Percentiles rank a stretch among this genome's conserved stretches.
phyloP scores from a whole-genome alignment of 2,113 vertebrate genomes.

The Calyptommatus sinebrachiatus region DNA sequence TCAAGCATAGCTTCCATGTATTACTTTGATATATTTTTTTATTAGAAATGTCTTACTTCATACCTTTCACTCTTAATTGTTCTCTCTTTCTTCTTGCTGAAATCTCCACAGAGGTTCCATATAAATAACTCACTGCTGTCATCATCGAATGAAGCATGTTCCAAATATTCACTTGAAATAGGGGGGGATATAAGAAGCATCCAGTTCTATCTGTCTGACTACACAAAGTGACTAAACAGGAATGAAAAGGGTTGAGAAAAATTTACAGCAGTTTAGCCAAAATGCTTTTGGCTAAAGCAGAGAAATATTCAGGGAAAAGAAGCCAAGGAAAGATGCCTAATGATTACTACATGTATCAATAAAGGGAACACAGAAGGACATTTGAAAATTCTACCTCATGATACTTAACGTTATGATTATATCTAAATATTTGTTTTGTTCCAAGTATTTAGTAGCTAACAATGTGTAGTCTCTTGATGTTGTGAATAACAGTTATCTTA shows the following conservation, averaged over 20 bases:
- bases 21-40: slow-evolving; percentile 20
- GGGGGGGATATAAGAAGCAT: not conserved
- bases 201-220: no score
- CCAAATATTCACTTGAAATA: not conserved
- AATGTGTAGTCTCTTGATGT: no score
- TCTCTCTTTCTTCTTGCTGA: not conserved
- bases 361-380: no score
- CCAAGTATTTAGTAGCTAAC: no score
- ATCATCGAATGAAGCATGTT: not conserved
- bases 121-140: not conserved
- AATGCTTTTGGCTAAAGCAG: no score
- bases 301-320: no score
- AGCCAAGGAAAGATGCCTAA: no score
- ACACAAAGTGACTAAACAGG: no score
- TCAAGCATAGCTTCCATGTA: slow-evolving; percentile 15
- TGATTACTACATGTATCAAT: no score
- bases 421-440: not conserved
- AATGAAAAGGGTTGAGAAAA: not conserved
- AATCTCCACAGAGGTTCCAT: not conserved
- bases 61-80: slow-evolving; percentile 8
- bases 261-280: no score
- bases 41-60: slow-evolving; percentile 31
- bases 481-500: no score
- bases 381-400: no score
- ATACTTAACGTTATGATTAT: not conserved